Percentiles rank a stretch among this genome's conserved stretches.
Evolutionary conservation across 2,113 vertebrate species (phyloP).

Genomic region (Notechis scutatus): DNA sequence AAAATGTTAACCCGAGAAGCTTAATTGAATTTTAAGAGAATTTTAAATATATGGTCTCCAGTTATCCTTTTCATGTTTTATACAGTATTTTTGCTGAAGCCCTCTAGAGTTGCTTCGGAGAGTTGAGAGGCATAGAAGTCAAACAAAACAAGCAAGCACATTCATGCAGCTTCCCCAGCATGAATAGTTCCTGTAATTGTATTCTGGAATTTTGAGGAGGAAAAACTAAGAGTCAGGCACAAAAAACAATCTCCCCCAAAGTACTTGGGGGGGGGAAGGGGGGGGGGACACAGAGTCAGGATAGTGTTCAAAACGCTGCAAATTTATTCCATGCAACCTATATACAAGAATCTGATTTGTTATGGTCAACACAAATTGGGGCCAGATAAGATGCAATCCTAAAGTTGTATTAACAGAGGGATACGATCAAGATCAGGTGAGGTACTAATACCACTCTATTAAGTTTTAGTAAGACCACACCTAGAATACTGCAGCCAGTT

Average conservation of each 20-base stretch:
- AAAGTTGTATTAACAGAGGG: too few species aligned
- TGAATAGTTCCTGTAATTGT: accelerated
- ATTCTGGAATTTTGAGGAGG: neutral
- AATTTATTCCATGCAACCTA: neutral
- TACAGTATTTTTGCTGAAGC: neutral
- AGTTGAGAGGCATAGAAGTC: neutral
- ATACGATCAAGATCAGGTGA: too few species aligned
- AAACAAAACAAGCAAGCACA: neutral
- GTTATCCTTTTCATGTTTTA: neutral
- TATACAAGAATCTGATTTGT: neutral
- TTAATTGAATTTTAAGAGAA: neutral
- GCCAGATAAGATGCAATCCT: too few species aligned
- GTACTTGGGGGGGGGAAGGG: too few species aligned
- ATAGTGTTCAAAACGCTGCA: neutral
- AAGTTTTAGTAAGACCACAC: too few species aligned
- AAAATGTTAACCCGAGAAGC: neutral
- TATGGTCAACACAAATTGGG: neutral
- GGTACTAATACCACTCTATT: too few species aligned
- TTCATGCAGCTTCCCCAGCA: neutral
- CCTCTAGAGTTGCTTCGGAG: neutral
- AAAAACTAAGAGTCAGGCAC: neutral
- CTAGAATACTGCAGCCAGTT: too few species aligned
- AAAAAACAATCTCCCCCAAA: neutral
- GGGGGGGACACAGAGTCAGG: neutral
- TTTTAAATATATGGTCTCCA: neutral